Base-by-base conservation (phyloP, 2,888 invertebrate species). In the Sipha maydis region DNA sequence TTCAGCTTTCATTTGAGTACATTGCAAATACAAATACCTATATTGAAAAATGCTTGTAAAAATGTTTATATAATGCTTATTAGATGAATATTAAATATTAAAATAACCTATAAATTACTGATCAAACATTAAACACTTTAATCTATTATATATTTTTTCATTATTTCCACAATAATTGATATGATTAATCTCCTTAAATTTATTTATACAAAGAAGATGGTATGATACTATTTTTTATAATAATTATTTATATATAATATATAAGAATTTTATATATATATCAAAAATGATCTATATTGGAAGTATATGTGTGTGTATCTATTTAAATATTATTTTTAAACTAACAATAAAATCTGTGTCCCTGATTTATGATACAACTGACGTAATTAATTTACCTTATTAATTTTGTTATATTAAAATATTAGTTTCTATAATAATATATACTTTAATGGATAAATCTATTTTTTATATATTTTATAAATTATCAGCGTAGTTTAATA, bases 261-360 rank as follows among this genome's bases (percentile, higher is more conserved):
- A 76, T 85, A 85, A 67, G 14, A 48, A 14, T 48, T 76, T n/a
- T n/a, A n/a, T n/a, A 84, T 85, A 85, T 76, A 67, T 85, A 77
- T 61, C 61, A 67, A 73, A 75, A 34, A 38, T 67, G 28, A 80
- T 61, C n/a, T 38, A 19, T 67, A 85, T 85, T 8, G 17, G 31
- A 85, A 76, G 17, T 85, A 4, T 34, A 3, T 34, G 34, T 34
- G 34, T 34, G 34, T 3, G n/a, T n/a, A n/a, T n/a, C n/a, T n/a
- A n/a, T n/a, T 28, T 28, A 80, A 48, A 69, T 69, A 28, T 48
- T 69, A 82, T 82, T 82, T 69, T 25, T 21, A 61, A 21, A 61
- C 21, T 56, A 17, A 56, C 56, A 56, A 61, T 61, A 21, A 21
- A 25, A 25, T 61, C 9, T 61, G 61, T 61, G 7, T 25, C 0